These are phyloP conservation scores for Agrilus mali DNA, from an alignment of 2,888 invertebrate species.

Conservation along the genomic window DNA sequence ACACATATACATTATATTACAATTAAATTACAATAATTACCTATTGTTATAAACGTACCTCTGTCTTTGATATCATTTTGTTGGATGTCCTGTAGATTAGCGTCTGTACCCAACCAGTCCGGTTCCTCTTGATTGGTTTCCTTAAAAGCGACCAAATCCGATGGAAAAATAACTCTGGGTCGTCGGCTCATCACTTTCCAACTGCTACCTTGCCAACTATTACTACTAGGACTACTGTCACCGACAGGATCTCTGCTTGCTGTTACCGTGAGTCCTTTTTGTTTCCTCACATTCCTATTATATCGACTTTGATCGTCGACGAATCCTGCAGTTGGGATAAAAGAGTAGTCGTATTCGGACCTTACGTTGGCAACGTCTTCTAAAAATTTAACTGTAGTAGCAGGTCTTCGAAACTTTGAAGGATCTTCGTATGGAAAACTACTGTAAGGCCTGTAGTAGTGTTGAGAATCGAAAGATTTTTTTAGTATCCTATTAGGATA, in stretches of 20 bases:
- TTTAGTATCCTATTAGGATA: too few relatives aligned
- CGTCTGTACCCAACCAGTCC: slow-evolving; percentile 19
- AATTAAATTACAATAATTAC: too few relatives aligned
- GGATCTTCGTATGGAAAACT: slow-evolving; percentile 1
- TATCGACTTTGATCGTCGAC: slow-evolving; percentile 6
- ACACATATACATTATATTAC: too few relatives aligned
- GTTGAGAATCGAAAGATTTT: too few relatives aligned
- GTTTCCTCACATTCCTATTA: too few relatives aligned
- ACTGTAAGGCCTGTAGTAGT: too few relatives aligned
- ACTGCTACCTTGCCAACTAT: slow-evolving; percentile 16
- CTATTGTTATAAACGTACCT: slow-evolving; percentile 39
- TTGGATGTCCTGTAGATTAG: slow-evolving; percentile 47
- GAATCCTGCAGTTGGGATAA: slow-evolving; percentile 15
- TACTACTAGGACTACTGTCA: too few relatives aligned
- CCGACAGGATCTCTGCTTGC: too few relatives aligned
- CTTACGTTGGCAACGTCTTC: slow-evolving; percentile 16
- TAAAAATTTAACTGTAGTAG: slow-evolving; percentile 9
- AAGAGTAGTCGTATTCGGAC: slow-evolving; percentile 21
- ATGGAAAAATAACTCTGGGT: slow-evolving; percentile 34
- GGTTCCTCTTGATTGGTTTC: slow-evolving; percentile 26
- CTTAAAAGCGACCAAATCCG: slow-evolving; percentile 31
- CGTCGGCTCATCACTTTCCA: slow-evolving; percentile 21
- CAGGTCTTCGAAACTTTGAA: slow-evolving; percentile 6
- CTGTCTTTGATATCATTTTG: slow-evolving; percentile 42
- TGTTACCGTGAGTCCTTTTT: too few relatives aligned